Percentiles rank a stretch among this genome's conserved stretches.
Evolutionary conservation across 2,888 invertebrate species (phyloP).

Genomic region (Perizoma flavofasciatum): DNA sequence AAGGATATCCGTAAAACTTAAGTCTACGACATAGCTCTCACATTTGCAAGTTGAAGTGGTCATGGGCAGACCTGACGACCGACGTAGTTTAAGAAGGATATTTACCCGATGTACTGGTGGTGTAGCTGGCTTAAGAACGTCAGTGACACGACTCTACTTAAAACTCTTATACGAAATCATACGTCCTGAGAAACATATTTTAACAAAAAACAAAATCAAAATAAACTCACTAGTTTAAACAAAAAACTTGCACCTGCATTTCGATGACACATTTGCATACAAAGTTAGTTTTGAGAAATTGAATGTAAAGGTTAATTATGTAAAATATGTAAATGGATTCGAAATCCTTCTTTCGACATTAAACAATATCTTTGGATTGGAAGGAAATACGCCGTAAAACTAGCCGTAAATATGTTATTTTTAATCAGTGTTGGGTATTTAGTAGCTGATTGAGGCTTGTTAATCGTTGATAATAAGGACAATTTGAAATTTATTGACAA

Average conservation of each 20-base stretch:
- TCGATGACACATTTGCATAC: slow-evolving; percentile 72
- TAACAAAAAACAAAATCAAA: not conserved
- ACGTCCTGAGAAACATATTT: no score
- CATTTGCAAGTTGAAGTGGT: no score
- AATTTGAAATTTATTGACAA: slow-evolving; percentile 19
- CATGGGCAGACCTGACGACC: no score
- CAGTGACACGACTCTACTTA: no score
- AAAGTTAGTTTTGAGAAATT: slow-evolving; percentile 67
- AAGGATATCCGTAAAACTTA: no score
- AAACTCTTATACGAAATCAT: no score
- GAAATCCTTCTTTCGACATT: slow-evolving; percentile 65
- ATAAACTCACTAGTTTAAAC: not conserved
- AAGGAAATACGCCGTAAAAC: slow-evolving; percentile 59
- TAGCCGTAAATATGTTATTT: slow-evolving; percentile 24
- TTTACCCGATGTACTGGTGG: no score
- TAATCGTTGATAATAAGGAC: slow-evolving; percentile 12
- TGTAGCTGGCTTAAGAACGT: no score
- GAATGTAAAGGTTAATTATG: slow-evolving; percentile 70
- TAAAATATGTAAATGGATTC: slow-evolving; percentile 75
- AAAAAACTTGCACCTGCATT: slow-evolving; percentile 56
- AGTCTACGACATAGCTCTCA: no score
- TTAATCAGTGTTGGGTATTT: not conserved
- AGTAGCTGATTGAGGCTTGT: not conserved
- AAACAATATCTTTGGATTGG: slow-evolving; percentile 43
- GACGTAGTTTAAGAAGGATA: no score